Conservation (phyloP, 1,140 invertebrate genomes). For the Papilio machaon region DNA sequence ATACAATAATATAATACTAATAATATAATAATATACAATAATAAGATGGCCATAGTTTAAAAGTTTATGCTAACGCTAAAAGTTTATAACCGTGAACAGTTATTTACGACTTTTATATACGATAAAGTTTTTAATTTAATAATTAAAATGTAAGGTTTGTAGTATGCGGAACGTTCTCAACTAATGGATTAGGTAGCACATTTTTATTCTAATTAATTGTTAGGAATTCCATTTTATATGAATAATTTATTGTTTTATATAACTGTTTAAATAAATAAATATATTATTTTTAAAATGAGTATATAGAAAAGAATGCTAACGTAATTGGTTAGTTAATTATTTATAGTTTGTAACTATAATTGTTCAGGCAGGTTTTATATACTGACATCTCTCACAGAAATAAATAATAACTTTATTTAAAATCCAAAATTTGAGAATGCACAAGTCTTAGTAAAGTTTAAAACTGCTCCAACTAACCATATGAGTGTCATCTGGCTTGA, state of each 20-base stretch:
- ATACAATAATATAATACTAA: no score
- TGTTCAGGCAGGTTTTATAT: background rate
- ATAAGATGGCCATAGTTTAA: background rate
- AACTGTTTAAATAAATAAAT: conserved; percentile 11
- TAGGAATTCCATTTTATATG: background rate
- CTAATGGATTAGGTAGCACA: conserved; percentile 22
- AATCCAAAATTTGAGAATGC: no score
- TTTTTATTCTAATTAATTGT: conserved; percentile 16
- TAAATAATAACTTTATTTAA: background rate
- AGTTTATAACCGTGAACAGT: background rate
- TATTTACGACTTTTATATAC: background rate
- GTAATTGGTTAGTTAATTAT: background rate
- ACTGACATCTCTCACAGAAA: background rate
- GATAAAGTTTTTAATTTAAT: conserved; percentile 1
- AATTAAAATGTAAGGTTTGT: background rate
- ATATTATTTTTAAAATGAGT: background rate
- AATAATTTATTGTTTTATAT: conserved; percentile 20
- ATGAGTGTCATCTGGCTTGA: no score
- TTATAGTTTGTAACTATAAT: background rate
- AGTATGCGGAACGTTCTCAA: conserved; percentile 10
- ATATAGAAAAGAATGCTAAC: background rate
- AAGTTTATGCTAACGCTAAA: conserved; percentile 2
- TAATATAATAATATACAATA: no score
- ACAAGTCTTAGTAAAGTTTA: no score
- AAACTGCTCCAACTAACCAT: no score